A percentile compares a stretch with the other conserved stretches of the same genome.
These are phyloP conservation scores for Brachyhypopomus gauderio DNA, from an alignment of 2,113 vertebrate genomes.

Conservation along the genomic window DNA sequence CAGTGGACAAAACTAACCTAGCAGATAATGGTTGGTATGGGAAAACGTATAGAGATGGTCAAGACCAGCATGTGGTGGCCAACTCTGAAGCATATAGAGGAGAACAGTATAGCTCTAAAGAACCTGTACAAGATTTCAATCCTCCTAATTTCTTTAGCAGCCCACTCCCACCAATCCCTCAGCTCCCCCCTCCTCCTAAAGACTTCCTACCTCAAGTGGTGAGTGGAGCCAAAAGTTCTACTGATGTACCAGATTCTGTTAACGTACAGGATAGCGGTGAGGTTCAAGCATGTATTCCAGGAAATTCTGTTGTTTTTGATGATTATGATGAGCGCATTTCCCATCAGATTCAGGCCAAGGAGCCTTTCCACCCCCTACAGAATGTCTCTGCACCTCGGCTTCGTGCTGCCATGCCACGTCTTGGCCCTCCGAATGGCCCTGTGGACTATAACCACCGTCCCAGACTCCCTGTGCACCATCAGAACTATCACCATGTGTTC, in stretches of 20 bases:
- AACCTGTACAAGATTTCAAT: constrained; percentile 35
- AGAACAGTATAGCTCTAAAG: constrained; percentile 15
- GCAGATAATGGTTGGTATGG: constrained; percentile 64
- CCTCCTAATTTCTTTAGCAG: constrained; percentile 56
- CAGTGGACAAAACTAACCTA: not conserved
- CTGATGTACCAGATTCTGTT: constrained; percentile 27
- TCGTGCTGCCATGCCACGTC: constrained; percentile 23
- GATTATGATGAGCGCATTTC: constrained; percentile 34
- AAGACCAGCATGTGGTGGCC: constrained; percentile 23
- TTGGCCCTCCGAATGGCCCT: constrained; percentile 9
- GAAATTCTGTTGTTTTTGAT: constrained; percentile 2
- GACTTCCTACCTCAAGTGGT: constrained; percentile 46
- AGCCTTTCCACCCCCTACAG: constrained; percentile 33
- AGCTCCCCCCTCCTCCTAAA: constrained; percentile 65
- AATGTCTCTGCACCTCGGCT: constrained; percentile 2
- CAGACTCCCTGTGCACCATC: constrained; percentile 56
- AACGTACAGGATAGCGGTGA: not conserved
- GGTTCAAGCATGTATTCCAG: not conserved
- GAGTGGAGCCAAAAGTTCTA: constrained; percentile 26
- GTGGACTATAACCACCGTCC: constrained; percentile 52
- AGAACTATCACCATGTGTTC: constrained; percentile 54
- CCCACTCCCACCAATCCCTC: constrained; percentile 70
- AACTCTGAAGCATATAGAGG: constrained; percentile 41
- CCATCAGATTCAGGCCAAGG: constrained; percentile 5
- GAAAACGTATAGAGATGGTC: constrained; percentile 61